Percentiles rank a stretch among this genome's conserved stretches.
Conservation (phyloP, 1,140 invertebrate species). For the Drosophila paulistorum region DNA sequence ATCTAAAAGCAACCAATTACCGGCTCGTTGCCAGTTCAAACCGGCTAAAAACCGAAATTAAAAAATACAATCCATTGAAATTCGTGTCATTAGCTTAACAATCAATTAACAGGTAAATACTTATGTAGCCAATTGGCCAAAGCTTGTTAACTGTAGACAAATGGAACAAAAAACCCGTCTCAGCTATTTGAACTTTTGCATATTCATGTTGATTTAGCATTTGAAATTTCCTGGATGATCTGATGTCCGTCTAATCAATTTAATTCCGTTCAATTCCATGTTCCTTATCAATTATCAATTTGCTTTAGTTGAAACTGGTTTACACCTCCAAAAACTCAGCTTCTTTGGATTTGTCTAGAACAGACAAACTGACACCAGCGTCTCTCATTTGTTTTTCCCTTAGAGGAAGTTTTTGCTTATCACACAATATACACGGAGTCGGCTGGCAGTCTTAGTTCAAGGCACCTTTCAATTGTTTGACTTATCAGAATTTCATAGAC, state of each 20-base stretch:
- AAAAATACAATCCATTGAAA: constrained; percentile 2
- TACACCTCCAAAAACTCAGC: constrained; percentile 66
- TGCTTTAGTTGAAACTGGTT: constrained; percentile 69
- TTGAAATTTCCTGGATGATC: constrained; percentile 3
- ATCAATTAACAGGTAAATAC: constrained; percentile 5
- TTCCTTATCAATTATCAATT: constrained; percentile 52
- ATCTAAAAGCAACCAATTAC: constrained; percentile 23
- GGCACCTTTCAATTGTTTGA: constrained; percentile 24
- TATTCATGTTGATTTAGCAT: not conserved
- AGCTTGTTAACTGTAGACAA: not conserved
- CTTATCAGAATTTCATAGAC: constrained; percentile 16
- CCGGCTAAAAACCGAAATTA: constrained; percentile 20
- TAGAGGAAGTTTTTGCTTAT: not conserved
- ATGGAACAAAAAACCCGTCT: not conserved
- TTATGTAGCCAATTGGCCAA: constrained; percentile 6
- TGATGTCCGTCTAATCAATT: not conserved
- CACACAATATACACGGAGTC: not conserved
- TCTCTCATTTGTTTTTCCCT: not conserved
- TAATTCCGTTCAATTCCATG: constrained; percentile 8
- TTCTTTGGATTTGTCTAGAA: constrained; percentile 62
- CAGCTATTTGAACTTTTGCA: not conserved
- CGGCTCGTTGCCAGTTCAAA: constrained; percentile 35
- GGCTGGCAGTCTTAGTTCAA: constrained; percentile 36
- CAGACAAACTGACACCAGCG: not conserved
- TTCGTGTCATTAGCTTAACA: constrained; percentile 1